Evolutionary conservation across 2,888 invertebrate genomes (phyloP).

Genomic region (Coleophora flavipennella): DNA sequence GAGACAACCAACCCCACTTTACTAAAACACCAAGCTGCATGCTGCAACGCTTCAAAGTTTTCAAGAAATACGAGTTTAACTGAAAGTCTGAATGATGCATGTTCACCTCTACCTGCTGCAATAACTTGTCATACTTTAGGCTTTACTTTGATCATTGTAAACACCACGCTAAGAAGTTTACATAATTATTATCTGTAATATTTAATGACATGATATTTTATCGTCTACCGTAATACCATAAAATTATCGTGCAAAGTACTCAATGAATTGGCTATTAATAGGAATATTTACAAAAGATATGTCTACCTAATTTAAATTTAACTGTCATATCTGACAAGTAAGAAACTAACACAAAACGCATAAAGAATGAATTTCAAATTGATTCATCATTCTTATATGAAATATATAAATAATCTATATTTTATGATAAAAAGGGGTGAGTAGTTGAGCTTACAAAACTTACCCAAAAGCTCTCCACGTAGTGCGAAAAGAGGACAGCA

Average conservation of each 20-base stretch:
- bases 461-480: conserved; percentile 66
- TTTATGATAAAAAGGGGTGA: too few relatives aligned
- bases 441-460: conserved; percentile 23
- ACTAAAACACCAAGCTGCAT: conserved; percentile 50
- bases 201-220: too few relatives aligned
- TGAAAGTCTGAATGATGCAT: conserved; percentile 55
- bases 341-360: not conserved
- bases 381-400: too few relatives aligned
- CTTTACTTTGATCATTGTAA: conserved; percentile 22
- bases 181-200: too few relatives aligned
- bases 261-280: conserved; percentile 1
- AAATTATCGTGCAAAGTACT: not conserved
- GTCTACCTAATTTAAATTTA: too few relatives aligned
- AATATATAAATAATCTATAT: too few relatives aligned
- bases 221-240: too few relatives aligned
- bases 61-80: too few relatives aligned
- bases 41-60: conserved; percentile 40
- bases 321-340: not conserved
- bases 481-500: conserved; percentile 57
- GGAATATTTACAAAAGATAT: too few relatives aligned
- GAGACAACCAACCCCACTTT: conserved; percentile 26
- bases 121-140: conserved; percentile 37
- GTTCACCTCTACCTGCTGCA: conserved; percentile 34
- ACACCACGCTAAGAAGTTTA: not conserved
- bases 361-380: not conserved